Conservation (phyloP, 1,140 invertebrate species). For the Psix sp. region DNA sequence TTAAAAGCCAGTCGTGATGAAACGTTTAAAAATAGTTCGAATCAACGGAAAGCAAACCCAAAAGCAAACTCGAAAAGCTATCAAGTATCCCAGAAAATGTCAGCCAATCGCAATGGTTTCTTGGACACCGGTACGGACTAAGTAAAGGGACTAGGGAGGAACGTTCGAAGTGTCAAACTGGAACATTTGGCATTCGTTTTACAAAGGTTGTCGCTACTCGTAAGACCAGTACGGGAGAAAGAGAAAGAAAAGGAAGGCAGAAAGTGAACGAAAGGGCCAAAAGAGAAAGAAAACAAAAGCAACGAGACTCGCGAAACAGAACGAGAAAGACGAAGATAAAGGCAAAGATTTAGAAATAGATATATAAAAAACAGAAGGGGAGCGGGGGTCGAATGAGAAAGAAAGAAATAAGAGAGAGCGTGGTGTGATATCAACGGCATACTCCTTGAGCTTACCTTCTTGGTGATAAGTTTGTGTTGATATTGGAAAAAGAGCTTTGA, state of each 20-base stretch:
- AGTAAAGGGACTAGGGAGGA: slow-evolving; percentile 11
- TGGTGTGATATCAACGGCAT: slow-evolving; percentile 69
- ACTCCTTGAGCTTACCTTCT: slow-evolving; percentile 75
- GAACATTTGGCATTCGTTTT: slow-evolving; percentile 52
- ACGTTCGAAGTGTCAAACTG: slow-evolving; percentile 41
- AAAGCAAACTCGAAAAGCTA: slow-evolving; percentile 12
- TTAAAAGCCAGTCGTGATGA: too few relatives aligned
- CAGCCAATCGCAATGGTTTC: slow-evolving; percentile 14
- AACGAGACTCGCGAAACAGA: slow-evolving; percentile 3
- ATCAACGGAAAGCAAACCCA: too few relatives aligned
- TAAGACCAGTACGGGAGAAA: slow-evolving; percentile 16
- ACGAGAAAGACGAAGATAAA: neutral
- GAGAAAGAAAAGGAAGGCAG: slow-evolving; percentile 20
- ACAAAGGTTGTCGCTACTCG: slow-evolving; percentile 42
- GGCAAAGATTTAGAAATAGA: neutral
- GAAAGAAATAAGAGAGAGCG: slow-evolving; percentile 55
- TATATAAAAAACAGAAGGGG: slow-evolving; percentile 13
- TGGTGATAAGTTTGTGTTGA: slow-evolving; percentile 76
- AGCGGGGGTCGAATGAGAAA: slow-evolving; percentile 49
- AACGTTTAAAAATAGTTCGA: too few relatives aligned
- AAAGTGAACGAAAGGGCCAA: slow-evolving; percentile 40
- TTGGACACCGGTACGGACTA: slow-evolving; percentile 20
- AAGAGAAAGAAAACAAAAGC: slow-evolving; percentile 5
- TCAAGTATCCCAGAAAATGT: slow-evolving; percentile 8
- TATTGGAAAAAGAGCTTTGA: slow-evolving; percentile 77